Evolutionary conservation across 2,797 vertebrate species (phyloP).

Genomic region (Myotis pilosus): DNA sequence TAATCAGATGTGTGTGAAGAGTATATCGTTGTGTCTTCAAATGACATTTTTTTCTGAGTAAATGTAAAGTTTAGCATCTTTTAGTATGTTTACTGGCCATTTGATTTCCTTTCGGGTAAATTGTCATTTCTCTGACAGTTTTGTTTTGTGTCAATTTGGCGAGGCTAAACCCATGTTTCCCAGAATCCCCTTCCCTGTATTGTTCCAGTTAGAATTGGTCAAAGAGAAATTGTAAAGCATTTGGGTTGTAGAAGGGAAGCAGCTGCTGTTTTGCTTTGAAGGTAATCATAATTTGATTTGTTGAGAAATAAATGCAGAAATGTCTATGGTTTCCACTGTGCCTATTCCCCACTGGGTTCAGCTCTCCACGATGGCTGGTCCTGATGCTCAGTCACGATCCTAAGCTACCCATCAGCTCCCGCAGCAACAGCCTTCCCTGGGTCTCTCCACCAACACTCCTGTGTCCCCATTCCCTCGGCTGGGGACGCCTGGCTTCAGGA

Average conservation of each 20-base stretch:
- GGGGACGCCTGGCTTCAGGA: background rate
- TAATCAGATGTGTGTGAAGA: background rate
- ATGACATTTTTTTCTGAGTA: background rate
- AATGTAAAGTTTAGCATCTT: background rate
- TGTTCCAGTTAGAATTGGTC: background rate
- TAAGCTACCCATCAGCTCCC: background rate
- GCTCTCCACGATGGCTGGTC: background rate
- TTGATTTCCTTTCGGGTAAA: background rate
- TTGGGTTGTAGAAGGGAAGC: background rate
- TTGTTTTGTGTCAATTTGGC: background rate
- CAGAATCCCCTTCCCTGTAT: background rate
- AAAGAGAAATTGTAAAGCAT: background rate
- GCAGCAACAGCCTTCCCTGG: background rate
- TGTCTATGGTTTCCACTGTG: background rate
- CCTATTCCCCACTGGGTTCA: background rate
- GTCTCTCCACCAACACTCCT: background rate
- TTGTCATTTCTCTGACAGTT: background rate
- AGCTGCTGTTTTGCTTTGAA: background rate
- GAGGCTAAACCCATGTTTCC: background rate
- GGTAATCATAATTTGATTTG: background rate
- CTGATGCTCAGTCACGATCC: background rate
- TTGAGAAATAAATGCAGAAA: background rate
- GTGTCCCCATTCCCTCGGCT: background rate
- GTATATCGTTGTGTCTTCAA: background rate
- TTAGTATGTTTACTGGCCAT: background rate